Evolutionary conservation across 2,797 vertebrate genomes (phyloP), one percentile per base, ranked within the genome.

Genomic region (Premnoplex brunnescens): DNA sequence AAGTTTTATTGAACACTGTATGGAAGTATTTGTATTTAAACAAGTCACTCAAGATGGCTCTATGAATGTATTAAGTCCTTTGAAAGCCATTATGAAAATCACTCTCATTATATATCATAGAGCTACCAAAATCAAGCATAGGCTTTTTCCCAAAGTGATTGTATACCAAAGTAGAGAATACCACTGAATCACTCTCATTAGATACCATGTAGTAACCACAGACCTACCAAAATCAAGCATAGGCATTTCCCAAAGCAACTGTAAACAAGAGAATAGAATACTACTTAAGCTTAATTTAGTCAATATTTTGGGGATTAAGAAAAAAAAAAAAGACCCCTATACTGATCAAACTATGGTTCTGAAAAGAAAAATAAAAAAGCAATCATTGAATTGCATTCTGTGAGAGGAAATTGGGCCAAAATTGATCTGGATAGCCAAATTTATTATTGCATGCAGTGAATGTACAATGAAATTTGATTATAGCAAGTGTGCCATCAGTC

Each of bases 381-480:
- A 93, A 93, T 95, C 69, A 91, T 37, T 79, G 52, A 94, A 95
- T 97, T 97, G 73, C 79, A 95, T 95, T 91, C 91, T 95, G 88
- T 87, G 91, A 97, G 93, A 94, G 76, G 91, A 97, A 97, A 97
- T 80, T 88, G 75, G 85, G 88, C 90, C 92, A 96, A 87, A 96
- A 98, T 97, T 97, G 97, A 98, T 98, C 95, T 85, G 75, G 93
- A 95, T 97, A 93, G 94, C 93, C 93, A 97, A 97, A 96, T 97
- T 97, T 97, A 95, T 97, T 96, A 97, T 96, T 97, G 88, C 90
- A 96, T 95, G 96, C 75, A 94, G 91, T 96, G 95, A 97, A 97
- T 84, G 95, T 75, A 97, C 93, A 98, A 96, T 94, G 85, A 96
- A 97, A 98, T 97, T 96, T 97, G 97, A 98, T 98, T 98, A 97